Base-by-base conservation (phyloP, 92 coral and sea anemone species). In the Palythoa grandiflora region DNA sequence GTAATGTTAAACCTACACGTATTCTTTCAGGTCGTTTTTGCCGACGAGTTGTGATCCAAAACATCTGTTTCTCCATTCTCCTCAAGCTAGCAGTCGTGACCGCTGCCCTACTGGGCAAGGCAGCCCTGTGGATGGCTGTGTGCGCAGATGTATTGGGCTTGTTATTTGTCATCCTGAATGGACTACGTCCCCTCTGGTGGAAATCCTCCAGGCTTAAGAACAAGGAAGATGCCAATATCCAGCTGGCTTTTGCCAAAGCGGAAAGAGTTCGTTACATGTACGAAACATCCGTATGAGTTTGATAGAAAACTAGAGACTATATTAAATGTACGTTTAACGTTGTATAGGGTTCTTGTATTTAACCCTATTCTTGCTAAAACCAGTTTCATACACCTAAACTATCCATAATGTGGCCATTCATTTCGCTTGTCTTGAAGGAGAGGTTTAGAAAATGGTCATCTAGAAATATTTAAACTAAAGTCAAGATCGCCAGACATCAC, bases 61-160 rank as follows among this genome's bases (percentile, higher is more conserved):
- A 97, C 66, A 97, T 97, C 88, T 80, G 86, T 57, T 78, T 92
- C 35, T 96, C 99, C 0, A 95, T 97, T 15, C 37, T 97, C 3
- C 93, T 97, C 13, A 97, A 97, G 91, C 72, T 97, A 14, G 94
- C 83, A 8, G 93, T 97, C 44, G 97, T 94, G 57, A 68, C 93
- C 21, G 96, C 92, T 19, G 97, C 99, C 15, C 92, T 97, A 47
- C 83, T 90, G 36, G 99, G 99, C 28, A 83, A 93, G 68, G 95
- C 94, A 14, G 78, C 91, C 3, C 86, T 97, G 74, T 97, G 99
- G 99, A 94, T 97, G 98, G 99, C 98, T 21, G 99, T 97, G 4
- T 61, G 96, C 20, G 96, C 98, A 21, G 99, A 97, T 78, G 95
- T 95, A 6, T 79, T 97, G 3, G 99, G 99, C 14, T 79, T 97